Conservation (phyloP, 2,888 invertebrate species). For the Agonopterix subpropinquella region DNA sequence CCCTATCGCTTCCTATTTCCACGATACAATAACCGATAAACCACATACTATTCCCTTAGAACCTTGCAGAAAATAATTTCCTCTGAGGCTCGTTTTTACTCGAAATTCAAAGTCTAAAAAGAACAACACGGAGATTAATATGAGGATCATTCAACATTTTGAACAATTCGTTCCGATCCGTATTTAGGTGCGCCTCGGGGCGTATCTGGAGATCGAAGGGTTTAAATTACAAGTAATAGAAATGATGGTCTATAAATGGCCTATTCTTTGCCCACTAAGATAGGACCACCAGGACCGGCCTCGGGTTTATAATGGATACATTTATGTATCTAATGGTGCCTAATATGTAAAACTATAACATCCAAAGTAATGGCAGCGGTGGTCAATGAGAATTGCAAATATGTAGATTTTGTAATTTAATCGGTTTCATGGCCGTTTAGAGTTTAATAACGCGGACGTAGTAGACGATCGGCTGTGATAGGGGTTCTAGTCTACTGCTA, state of each 20-base stretch:
- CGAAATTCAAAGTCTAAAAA: neutral
- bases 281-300: constrained; percentile 40
- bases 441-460: constrained; percentile 1
- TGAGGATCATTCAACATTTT: constrained; percentile 7
- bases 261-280: constrained; percentile 34
- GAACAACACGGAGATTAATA: neutral
- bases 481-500: neutral
- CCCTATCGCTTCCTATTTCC: constrained; percentile 69
- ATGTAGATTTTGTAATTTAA: constrained; percentile 4
- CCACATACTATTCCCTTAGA: constrained; percentile 34
- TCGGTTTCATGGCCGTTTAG: constrained; percentile 5
- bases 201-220: constrained; percentile 32
- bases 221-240: constrained; percentile 49
- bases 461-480: neutral
- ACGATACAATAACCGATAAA: constrained; percentile 59
- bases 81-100: neutral
- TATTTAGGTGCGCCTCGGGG: constrained; percentile 34
- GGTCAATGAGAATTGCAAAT: constrained; percentile 6
- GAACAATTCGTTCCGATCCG: constrained; percentile 24
- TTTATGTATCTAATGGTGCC: constrained; percentile 4
- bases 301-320: constrained; percentile 16
- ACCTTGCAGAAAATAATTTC: neutral
- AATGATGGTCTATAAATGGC: constrained; percentile 47
- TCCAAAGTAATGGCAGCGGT: constrained; percentile 1
- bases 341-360: constrained; percentile 4